A percentile compares a stretch with the other conserved stretches of the same genome.
Evolutionary conservation across 2,888 invertebrate species (phyloP).

Genomic region (Parnassius mnemosyne): DNA sequence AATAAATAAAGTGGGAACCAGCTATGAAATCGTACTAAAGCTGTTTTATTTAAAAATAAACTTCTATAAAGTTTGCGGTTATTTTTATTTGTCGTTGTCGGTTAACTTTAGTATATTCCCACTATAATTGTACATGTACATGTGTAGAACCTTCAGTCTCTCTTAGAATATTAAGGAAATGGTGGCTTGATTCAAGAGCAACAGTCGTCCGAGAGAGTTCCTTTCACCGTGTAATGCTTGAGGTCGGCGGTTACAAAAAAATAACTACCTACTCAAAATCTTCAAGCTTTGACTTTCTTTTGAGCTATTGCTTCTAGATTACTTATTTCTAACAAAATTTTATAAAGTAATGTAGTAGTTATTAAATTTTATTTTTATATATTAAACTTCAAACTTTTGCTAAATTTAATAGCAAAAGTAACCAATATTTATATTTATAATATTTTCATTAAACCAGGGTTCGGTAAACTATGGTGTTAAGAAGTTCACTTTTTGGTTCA

Average conservation of each 20-base stretch:
- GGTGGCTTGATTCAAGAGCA: constrained; percentile 13
- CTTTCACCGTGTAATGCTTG: constrained; percentile 20
- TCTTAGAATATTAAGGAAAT: constrained; percentile 6
- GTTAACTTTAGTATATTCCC: too few relatives aligned
- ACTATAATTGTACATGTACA: not conserved
- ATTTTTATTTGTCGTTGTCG: too few relatives aligned
- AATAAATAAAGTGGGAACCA: too few relatives aligned
- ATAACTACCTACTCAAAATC: not conserved
- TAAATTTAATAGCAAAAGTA: too few relatives aligned
- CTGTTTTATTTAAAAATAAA: too few relatives aligned
- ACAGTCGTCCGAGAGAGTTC: constrained; percentile 14
- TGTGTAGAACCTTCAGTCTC: not conserved
- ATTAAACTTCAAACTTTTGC: too few relatives aligned
- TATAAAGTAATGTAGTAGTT: too few relatives aligned
- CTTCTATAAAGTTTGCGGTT: too few relatives aligned
- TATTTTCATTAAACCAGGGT: constrained; percentile 1
- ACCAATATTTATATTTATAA: too few relatives aligned
- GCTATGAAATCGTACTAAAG: too few relatives aligned
- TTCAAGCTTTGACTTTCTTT: constrained; percentile 10
- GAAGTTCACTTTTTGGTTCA: constrained; percentile 23
- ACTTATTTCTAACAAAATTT: too few relatives aligned
- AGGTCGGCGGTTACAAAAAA: constrained; percentile 15
- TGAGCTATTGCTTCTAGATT: not conserved
- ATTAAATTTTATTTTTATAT: too few relatives aligned
- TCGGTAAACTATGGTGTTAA: constrained; percentile 16